Conservation (phyloP, 2,888 invertebrate genomes). For the Xestia sexstrigata region DNA sequence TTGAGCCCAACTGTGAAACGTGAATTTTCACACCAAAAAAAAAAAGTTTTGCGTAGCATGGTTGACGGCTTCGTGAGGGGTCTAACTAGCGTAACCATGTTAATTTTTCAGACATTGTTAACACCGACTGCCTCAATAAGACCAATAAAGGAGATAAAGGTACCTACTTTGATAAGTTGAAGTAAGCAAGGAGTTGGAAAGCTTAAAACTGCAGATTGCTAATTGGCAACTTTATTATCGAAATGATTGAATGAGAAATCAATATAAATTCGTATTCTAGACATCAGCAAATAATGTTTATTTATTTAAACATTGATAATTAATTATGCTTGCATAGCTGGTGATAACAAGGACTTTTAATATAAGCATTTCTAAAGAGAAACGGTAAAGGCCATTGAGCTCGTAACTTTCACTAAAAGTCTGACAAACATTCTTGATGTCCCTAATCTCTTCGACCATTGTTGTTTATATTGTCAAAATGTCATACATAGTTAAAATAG, state of each 20-base stretch:
- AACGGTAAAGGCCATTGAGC: constrained; percentile 12
- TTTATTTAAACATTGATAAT: neutral
- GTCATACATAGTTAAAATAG: constrained; percentile 10
- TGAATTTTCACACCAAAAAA: neutral
- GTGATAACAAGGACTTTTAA: neutral
- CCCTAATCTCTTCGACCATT: constrained; percentile 20
- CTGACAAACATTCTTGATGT: constrained; percentile 25
- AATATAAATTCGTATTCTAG: neutral
- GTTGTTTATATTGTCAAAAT: neutral
- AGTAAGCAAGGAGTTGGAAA: neutral
- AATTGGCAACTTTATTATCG: neutral
- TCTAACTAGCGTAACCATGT: neutral
- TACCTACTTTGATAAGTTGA: too few relatives aligned
- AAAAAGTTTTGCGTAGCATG: neutral
- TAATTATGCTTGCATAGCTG: constrained; percentile 1
- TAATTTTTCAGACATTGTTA: neutral
- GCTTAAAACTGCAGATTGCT: neutral
- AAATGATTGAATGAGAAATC: neutral
- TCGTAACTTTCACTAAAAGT: constrained; percentile 27
- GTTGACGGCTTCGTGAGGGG: neutral
- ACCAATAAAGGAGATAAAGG: neutral
- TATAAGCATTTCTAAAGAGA: constrained; percentile 19
- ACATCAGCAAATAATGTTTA: neutral
- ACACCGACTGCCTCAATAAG: neutral
- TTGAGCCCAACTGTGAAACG: neutral